These are phyloP conservation scores for Pagetopsis macropterus DNA, from an alignment of 2,797 vertebrate species.

Conservation along the genomic window DNA sequence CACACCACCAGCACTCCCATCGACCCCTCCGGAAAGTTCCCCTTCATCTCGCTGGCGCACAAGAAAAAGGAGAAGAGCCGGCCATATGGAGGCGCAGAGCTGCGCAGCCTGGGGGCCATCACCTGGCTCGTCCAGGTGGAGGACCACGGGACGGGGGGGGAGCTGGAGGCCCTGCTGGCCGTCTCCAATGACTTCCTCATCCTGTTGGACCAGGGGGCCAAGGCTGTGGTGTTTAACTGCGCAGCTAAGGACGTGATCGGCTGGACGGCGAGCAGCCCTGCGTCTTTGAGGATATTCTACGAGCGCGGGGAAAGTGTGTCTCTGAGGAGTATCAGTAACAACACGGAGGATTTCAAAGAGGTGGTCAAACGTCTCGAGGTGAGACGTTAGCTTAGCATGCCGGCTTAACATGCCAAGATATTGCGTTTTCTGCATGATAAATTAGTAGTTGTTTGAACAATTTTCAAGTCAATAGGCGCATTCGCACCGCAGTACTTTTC, in stretches of 20 bases:
- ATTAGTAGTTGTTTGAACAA: background rate
- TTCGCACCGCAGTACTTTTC: too few species aligned
- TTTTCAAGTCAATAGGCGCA: background rate
- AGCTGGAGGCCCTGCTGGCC: slow-evolving; percentile 92
- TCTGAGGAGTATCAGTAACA: slow-evolving; percentile 91
- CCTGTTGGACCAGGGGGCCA: slow-evolving; percentile 93
- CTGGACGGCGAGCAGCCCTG: slow-evolving; percentile 91
- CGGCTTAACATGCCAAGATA: background rate
- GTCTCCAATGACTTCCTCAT: slow-evolving; percentile 95
- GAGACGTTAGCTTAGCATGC: slow-evolving; percentile 56
- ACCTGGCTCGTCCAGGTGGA: slow-evolving; percentile 92
- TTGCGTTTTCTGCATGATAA: background rate
- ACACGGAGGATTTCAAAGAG: slow-evolving; percentile 95
- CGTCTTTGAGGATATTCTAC: slow-evolving; percentile 94
- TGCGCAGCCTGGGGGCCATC: slow-evolving; percentile 91
- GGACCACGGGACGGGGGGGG: slow-evolving; percentile 91
- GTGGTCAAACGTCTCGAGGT: slow-evolving; percentile 97
- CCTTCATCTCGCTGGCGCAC: slow-evolving; percentile 96
- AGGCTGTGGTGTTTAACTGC: slow-evolving; percentile 95
- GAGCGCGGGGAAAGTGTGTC: slow-evolving; percentile 93
- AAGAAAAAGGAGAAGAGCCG: slow-evolving; percentile 97
- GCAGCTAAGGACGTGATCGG: slow-evolving; percentile 95
- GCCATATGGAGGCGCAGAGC: slow-evolving; percentile 90
- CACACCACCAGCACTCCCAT: slow-evolving; percentile 98
- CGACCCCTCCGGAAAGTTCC: slow-evolving; percentile 97